Evolutionary conservation across 2,113 vertebrate species (phyloP).

Genomic region (Elgaria multicarinata): DNA sequence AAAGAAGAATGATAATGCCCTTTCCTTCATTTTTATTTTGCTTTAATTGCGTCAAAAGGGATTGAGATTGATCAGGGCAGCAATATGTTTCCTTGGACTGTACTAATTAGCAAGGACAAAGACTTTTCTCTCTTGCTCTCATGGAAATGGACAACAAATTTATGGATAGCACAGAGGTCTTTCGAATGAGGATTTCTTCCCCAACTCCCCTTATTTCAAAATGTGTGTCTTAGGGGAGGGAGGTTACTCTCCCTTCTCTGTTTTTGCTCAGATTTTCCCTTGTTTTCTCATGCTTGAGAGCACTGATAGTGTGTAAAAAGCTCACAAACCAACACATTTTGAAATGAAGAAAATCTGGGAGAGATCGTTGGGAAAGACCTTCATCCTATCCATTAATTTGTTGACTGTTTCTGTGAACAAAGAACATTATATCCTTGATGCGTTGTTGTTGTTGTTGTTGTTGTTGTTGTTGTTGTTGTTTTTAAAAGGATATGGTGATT

Average conservation of each 20-base stretch:
- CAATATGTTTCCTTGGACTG: slow-evolving; percentile 65
- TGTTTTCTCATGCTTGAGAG: background rate
- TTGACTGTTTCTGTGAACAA: background rate
- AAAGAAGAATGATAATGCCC: slow-evolving; percentile 44
- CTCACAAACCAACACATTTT: background rate
- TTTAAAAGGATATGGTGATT: background rate
- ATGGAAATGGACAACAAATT: slow-evolving; percentile 51
- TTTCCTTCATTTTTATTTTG: slow-evolving; percentile 41
- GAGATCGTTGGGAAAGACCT: background rate
- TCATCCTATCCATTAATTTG: background rate
- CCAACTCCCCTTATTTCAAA: slow-evolving; percentile 47
- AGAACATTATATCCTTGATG: background rate
- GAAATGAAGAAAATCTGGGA: background rate
- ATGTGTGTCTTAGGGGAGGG: slow-evolving; percentile 25
- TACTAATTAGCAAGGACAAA: slow-evolving; percentile 59
- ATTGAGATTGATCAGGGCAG: slow-evolving; percentile 57
- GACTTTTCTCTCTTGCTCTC: slow-evolving; percentile 54
- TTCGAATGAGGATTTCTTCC: slow-evolving; percentile 55
- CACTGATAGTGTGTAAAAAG: background rate
- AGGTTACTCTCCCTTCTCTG: background rate
- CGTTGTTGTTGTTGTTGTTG: too few species aligned
- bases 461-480: too few species aligned
- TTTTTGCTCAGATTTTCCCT: background rate
- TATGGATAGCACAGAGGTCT: slow-evolving; percentile 56
- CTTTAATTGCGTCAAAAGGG: slow-evolving; percentile 57